phyloP scores from a whole-genome alignment of 2,113 vertebrate species.

The Stegostoma tigrinum region DNA sequence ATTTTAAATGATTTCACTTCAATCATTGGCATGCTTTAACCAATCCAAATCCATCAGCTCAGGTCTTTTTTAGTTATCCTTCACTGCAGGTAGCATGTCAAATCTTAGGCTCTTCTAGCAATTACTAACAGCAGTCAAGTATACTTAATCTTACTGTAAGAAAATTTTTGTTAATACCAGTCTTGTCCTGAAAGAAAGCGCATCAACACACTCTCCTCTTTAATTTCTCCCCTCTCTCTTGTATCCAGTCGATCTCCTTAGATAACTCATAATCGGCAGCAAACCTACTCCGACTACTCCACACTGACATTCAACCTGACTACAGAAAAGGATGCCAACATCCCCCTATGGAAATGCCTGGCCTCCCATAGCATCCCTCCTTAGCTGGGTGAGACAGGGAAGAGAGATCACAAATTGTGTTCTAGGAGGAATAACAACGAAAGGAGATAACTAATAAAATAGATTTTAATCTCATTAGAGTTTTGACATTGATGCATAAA shows the following conservation, averaged over 20 bases:
- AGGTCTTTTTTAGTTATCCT: slow-evolving; percentile 49
- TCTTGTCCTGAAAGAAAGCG: neutral
- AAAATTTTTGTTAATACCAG: slow-evolving; percentile 56
- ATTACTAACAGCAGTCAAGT: slow-evolving; percentile 49
- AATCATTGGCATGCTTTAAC: slow-evolving; percentile 55
- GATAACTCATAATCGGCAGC: neutral
- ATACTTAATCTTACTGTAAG: slow-evolving; percentile 49
- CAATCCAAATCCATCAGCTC: slow-evolving; percentile 46
- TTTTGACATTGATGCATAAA: neutral
- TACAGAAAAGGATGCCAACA: neutral
- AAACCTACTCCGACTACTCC: neutral
- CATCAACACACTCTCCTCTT: neutral
- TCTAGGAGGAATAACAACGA: neutral
- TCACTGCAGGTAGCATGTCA: slow-evolving; percentile 54
- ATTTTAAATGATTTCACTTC: slow-evolving; percentile 58
- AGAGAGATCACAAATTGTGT: neutral
- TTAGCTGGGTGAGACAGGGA: neutral
- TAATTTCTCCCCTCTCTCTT: neutral
- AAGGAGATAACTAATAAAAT: neutral
- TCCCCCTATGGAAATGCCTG: neutral
- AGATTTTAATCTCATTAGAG: neutral
- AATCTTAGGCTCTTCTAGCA: slow-evolving; percentile 45
- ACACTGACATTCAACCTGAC: neutral
- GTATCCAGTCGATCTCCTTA: neutral
- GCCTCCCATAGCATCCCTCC: too few species aligned